Conservation (phyloP, 2,113 vertebrate species). For the Elephas maximus region DNA sequence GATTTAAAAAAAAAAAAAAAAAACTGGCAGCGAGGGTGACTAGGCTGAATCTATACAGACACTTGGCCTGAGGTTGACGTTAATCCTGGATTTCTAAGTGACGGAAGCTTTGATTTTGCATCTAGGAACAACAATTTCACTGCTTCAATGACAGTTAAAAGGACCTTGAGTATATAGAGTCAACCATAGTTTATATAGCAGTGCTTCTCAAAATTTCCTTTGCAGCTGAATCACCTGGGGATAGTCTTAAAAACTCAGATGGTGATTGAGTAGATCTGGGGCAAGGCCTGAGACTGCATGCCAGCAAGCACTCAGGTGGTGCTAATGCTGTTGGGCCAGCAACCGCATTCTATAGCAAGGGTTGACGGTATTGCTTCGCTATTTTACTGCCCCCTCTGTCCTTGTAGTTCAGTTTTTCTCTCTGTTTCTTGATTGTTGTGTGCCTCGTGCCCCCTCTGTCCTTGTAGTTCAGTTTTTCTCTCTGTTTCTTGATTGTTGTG, state of each 20-base stretch:
- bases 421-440: background rate
- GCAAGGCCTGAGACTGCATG: background rate
- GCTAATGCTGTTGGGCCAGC: background rate
- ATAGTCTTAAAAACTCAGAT: constrained; percentile 27
- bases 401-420: background rate
- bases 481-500: background rate
- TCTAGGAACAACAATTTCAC: background rate
- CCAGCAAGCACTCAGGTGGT: background rate
- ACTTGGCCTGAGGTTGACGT: background rate
- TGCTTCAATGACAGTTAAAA: constrained; percentile 32
- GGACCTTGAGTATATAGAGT: constrained; percentile 8
- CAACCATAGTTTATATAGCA: background rate
- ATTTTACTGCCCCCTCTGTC: background rate
- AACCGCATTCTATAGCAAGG: background rate
- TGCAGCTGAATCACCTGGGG: background rate
- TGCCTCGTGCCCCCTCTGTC: background rate
- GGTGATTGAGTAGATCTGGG: background rate
- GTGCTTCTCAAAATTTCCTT: background rate
- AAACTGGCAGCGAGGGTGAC: background rate
- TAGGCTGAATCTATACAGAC: background rate
- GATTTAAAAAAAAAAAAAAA: background rate
- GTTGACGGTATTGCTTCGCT: background rate
- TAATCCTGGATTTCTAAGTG: background rate
- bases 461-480: background rate
- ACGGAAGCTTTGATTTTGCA: background rate